Evolutionary conservation across 2,113 vertebrate species (phyloP).

Genomic region (Lepidothrix coronata): DNA sequence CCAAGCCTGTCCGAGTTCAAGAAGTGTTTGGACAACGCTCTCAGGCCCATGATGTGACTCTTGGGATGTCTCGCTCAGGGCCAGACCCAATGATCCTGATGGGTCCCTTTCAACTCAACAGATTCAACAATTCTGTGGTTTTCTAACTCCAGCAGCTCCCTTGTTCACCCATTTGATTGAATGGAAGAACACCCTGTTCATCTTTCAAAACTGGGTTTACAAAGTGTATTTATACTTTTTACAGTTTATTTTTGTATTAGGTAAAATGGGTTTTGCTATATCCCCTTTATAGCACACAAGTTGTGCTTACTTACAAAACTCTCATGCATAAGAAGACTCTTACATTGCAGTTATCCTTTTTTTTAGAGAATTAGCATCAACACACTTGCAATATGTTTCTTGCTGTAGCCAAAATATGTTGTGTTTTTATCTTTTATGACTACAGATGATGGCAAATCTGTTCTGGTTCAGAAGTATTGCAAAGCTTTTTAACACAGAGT

Average conservation of each 20-base stretch:
- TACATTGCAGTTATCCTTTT: not conserved
- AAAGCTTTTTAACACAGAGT: constrained; percentile 35
- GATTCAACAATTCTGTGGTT: not conserved
- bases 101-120: not conserved
- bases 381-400: constrained; percentile 20
- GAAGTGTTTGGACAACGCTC: accelerated
- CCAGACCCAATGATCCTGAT: too few species aligned
- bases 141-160: not conserved
- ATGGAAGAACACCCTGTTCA: not conserved
- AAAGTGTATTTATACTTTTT: not conserved
- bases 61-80: too few species aligned
- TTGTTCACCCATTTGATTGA: not conserved
- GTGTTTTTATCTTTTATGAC: constrained; percentile 54
- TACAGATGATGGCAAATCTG: constrained; percentile 50
- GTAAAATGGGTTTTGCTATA: not conserved
- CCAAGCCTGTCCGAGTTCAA: not conserved
- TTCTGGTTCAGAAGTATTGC: constrained; percentile 39
- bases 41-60: not conserved
- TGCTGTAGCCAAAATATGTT: constrained; percentile 28
- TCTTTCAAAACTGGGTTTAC: not conserved
- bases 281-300: not conserved
- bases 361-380: constrained; percentile 36
- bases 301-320: not conserved
- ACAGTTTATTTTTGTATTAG: not conserved
- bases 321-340: not conserved